Evolutionary conservation across 30 jellyfish, hydroid and myxozoan species (phyloP).

Genomic region (Catostylus mosaicus): DNA sequence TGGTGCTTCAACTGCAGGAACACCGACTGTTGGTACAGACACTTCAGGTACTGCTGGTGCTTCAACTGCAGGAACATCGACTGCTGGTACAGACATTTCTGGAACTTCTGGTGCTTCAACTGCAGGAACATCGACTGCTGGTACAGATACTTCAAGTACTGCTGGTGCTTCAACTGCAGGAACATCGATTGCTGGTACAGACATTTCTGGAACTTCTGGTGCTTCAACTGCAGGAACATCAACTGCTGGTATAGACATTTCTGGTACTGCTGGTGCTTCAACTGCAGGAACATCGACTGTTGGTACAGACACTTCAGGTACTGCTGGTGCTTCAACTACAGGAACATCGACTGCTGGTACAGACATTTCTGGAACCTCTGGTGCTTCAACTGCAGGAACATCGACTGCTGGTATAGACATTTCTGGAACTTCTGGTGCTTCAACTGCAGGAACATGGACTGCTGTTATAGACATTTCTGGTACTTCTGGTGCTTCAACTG

Average conservation of each 20-base stretch:
- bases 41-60: background rate
- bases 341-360: conserved; percentile 10
- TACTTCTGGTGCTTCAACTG: conserved; percentile 2
- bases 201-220: background rate
- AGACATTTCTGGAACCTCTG: background rate
- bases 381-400: conserved; percentile 5
- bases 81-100: background rate
- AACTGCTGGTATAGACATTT: background rate
- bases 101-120: background rate
- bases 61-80: conserved; percentile 11
- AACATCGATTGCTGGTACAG: background rate
- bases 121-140: background rate
- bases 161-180: conserved; percentile 16
- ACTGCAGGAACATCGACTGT: conserved; percentile 6
- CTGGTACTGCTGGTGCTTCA: conserved; percentile 16
- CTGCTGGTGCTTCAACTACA: background rate
- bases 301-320: background rate
- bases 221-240: background rate
- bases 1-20: conserved; percentile 3
- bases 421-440: background rate
- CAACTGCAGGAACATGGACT: background rate
- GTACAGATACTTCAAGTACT: background rate
- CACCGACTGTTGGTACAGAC: background rate
- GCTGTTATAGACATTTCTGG: background rate
- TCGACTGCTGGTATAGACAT: background rate